Evolutionary conservation across 2,888 invertebrate species (phyloP), one percentile per base, ranked within the genome.

Genomic region (Leptinotarsa juncta): DNA sequence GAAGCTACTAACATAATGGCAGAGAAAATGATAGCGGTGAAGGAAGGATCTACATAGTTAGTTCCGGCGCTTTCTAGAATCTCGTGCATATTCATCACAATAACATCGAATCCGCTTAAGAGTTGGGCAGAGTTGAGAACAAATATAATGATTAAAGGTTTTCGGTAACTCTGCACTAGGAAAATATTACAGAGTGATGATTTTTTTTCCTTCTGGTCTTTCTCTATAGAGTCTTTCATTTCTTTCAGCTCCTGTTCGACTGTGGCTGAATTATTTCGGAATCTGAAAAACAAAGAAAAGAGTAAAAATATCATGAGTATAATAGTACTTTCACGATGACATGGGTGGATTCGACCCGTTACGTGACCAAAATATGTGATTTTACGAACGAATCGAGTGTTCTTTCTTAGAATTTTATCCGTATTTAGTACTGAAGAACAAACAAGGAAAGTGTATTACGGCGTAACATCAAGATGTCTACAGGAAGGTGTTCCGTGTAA

Each of bases 41-140:
- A 80, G 60, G 83, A 82, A 4, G 85, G 81, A 16, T 84, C 78
- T 12, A 83, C 76, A 65, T 87, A 82, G 26, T 84, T 84, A 10
- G 85, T 84, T 5, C 84, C 85, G 0, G 86, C 87, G 55, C 83
- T 84, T 15, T 80, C 81, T 16, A 88, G 78, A 50, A 87, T 88
- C 16, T 82, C 82, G 78, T 87, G 87, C 26, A 87, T 78, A 73
- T 88, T 88, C 87, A 87, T 87, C 65, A 87, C 75, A 76, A 88
- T 85, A 12, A 87, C 87, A 68, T 86, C 86, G 65, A 86, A 86
- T 69, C 86, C 83, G 53, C 86, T 85, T 73, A 87, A 84, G 78
- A 87, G 87, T 80, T 87, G 87, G 4, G 85, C 83, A 5, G 81
- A 84, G 74, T 87, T 87, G 26, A 88, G 77, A 15, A 86, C 85